Base-by-base conservation (phyloP, 1,140 invertebrate species). In the Elymnias hypermnestra region DNA sequence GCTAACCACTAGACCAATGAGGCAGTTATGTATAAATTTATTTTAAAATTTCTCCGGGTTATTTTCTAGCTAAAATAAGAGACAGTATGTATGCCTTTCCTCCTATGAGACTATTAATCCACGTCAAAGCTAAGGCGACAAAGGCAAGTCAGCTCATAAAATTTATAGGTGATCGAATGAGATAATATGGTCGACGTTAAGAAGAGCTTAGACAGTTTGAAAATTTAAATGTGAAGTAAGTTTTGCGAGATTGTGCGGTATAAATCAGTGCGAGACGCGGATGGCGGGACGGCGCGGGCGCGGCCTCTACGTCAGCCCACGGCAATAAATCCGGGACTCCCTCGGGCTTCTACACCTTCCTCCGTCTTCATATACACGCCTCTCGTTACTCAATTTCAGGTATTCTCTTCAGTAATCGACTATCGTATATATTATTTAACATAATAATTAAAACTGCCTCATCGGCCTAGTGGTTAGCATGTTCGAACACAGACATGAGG, bases 221-320 rank as follows among this genome's bases (percentile, higher is more conserved):
- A 85, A 85, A 85, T 85, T 85, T 85, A 85, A 85, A 85, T 83
- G 82, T 85, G 82, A 83, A 85, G 82, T 83, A 85, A 83, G 82
- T 85, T 85, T 84, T 85, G 82, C 70, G 72, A 85, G 82, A 85
- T 85, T 85, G 75, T 63, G 65, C 72, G 64, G 75, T 64, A 79
- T 85, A 85, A 85, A 85, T 85, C 78, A 85, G 82, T 66, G 64
- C 57, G 63, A 39, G 57, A 55, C 50, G 53, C 57, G 61, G 50
- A 48, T 53, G 54, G 38, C 41, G 48, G 48, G 40, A 49, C 54
- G 58, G 62, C 57, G 56, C 53, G 52, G 46, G 43, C 52, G 62
- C 62, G 55, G 58, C 53, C 61, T 51, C 52, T 48, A 37, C 63
- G 57, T 67, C 66, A 64, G 58, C 53, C 48, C 49, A 55, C 51